Evolutionary conservation across 2,888 invertebrate genomes (phyloP).

Genomic region (Protonemura montana): DNA sequence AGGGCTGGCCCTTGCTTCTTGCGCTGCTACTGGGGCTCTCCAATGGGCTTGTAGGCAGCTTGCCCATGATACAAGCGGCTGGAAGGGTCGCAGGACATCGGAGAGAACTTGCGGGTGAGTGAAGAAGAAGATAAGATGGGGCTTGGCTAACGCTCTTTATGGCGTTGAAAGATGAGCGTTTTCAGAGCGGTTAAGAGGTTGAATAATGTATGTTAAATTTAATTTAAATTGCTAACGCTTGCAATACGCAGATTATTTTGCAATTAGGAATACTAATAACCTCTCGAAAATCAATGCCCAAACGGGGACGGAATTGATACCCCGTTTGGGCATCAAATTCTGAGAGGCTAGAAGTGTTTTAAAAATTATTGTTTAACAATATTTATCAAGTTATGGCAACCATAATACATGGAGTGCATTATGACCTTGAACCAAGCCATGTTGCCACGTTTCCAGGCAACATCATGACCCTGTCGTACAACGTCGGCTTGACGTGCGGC

Average conservation of each 20-base stretch:
- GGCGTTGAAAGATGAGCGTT: neutral
- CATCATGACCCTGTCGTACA: constrained; percentile 92
- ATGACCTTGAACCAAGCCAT: neutral
- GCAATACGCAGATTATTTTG: no score
- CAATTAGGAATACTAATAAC: no score
- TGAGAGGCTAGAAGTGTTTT: no score
- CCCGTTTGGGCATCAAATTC: no score
- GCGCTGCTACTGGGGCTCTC: constrained; percentile 78
- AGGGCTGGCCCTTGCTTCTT: constrained; percentile 72
- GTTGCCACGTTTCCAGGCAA: constrained; percentile 68
- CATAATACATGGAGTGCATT: neutral
- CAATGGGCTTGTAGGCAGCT: constrained; percentile 88
- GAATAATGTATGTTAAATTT: no score
- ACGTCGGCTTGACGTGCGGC: constrained; percentile 84
- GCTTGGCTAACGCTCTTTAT: neutral
- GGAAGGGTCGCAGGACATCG: constrained; percentile 85
- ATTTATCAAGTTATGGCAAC: neutral
- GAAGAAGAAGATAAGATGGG: neutral
- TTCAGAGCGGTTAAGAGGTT: no score
- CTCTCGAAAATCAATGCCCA: no score
- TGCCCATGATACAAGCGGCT: constrained; percentile 93
- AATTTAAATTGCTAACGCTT: no score
- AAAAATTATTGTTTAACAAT: neutral
- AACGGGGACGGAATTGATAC: no score
- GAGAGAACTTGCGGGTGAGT: constrained; percentile 83